Evolutionary conservation across 2,797 vertebrate genomes (phyloP).

Genomic region (Melanogrammus aeglefinus): DNA sequence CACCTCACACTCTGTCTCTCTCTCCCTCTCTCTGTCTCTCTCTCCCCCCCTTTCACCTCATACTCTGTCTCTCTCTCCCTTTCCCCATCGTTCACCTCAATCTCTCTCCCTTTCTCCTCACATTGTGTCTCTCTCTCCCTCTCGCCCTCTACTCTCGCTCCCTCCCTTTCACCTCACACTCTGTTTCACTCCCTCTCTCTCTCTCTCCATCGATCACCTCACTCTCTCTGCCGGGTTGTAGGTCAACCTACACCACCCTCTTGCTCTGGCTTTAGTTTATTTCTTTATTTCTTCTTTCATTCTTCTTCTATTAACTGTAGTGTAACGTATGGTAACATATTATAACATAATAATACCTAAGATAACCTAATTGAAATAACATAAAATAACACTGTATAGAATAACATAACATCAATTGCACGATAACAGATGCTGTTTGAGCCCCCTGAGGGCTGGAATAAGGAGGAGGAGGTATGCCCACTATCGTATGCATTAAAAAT

Average conservation of each 20-base stretch:
- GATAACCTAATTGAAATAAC: not conserved
- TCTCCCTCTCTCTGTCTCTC: not conserved
- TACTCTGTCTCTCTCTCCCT: not conserved
- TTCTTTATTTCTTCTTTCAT: not conserved
- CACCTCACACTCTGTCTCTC: not conserved
- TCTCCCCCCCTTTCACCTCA: not conserved
- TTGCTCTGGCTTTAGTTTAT: not conserved
- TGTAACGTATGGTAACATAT: not conserved
- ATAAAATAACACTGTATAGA: not conserved
- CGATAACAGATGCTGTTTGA: too few relatives aligned
- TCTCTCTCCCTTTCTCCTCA: not conserved
- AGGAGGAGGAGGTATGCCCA: too few relatives aligned
- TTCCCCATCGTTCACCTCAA: too few relatives aligned
- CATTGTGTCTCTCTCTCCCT: not conserved
- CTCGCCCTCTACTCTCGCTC: not conserved
- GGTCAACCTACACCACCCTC: not conserved
- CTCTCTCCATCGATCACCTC: constrained; percentile 9
- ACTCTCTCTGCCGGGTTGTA: not conserved
- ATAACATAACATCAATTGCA: not conserved
- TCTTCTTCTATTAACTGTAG: not conserved
- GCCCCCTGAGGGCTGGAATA: too few relatives aligned
- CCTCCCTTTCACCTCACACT: constrained; percentile 5
- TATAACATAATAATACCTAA: not conserved
- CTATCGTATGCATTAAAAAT: not conserved
- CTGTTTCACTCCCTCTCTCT: constrained; percentile 22